Conservation (phyloP, 1,140 invertebrate genomes). For the Calephelis nemesis region DNA sequence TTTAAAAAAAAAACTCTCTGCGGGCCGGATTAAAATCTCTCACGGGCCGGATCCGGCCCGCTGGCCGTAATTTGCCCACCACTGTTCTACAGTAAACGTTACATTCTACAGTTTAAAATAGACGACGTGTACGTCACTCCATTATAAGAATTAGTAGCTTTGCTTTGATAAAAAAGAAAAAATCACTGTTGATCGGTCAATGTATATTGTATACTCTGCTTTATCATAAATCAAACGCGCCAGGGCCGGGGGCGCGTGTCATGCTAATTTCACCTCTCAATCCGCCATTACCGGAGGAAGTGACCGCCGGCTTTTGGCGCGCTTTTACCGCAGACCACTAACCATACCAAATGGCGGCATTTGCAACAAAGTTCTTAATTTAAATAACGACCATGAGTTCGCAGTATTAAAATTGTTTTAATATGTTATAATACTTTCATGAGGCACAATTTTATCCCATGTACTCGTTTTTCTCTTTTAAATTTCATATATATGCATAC, state of each 20-base stretch:
- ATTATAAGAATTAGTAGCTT: too few species aligned
- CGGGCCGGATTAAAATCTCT: too few species aligned
- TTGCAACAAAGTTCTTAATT: conserved; percentile 8
- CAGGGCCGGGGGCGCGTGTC: conserved; percentile 33
- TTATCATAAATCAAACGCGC: conserved; percentile 47
- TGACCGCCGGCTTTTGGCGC: conserved; percentile 52
- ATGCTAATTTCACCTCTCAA: conserved; percentile 49
- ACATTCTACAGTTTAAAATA: too few species aligned
- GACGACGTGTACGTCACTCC: too few species aligned
- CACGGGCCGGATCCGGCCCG: too few species aligned
- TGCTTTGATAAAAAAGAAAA: conserved; percentile 1
- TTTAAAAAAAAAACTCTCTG: too few species aligned
- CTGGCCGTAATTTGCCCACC: too few species aligned
- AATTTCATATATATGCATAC: too few species aligned
- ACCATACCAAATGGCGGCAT: conserved; percentile 12
- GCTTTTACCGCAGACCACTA: conserved; percentile 47
- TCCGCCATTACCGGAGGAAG: conserved; percentile 65
- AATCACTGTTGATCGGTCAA: neutral
- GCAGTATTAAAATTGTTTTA: neutral
- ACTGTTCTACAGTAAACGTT: too few species aligned
- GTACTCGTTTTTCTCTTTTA: too few species aligned
- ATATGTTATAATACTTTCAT: too few species aligned
- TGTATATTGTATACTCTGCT: conserved; percentile 23
- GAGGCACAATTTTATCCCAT: too few species aligned
- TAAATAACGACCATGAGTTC: neutral